Evolutionary conservation across 2,113 vertebrate species (phyloP).

Genomic region (Sterna hirundo): DNA sequence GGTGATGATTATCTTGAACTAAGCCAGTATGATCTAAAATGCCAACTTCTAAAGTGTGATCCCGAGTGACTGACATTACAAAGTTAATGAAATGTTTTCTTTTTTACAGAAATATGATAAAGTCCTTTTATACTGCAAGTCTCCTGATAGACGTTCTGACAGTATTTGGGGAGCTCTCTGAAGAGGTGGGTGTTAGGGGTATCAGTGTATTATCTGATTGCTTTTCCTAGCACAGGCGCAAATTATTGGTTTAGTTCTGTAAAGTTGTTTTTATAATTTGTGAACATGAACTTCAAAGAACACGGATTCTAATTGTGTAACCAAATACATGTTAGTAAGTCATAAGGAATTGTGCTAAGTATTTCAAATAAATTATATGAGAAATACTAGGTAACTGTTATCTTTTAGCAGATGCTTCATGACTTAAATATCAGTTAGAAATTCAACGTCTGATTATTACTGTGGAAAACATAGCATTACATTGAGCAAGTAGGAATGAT

Average conservation of each 20-base stretch:
- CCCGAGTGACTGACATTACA: not conserved
- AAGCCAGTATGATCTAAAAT: not conserved
- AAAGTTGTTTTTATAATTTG: not conserved
- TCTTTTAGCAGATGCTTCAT: not conserved
- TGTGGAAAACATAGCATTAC: not conserved
- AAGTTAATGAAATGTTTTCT: slow-evolving; percentile 11
- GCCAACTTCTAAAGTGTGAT: not conserved
- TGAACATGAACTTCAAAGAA: not conserved
- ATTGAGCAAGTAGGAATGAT: not conserved
- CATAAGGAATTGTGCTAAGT: not conserved
- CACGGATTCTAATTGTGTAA: not conserved
- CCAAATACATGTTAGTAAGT: not conserved
- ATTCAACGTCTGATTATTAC: not conserved
- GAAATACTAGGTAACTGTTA: not conserved
- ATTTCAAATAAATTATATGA: not conserved
- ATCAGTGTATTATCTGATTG: not conserved
- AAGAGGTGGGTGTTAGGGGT: slow-evolving; percentile 84
- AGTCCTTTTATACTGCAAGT: slow-evolving; percentile 97
- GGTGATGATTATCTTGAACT: not conserved
- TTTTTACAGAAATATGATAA: slow-evolving; percentile 94
- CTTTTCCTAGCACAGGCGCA: not conserved
- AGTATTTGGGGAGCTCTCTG: slow-evolving; percentile 94
- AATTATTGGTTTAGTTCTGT: not conserved
- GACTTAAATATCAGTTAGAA: not conserved
- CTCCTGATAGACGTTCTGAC: slow-evolving; percentile 92